A percentile compares a stretch with the other conserved stretches of the same genome.
Evolutionary conservation across 2,113 vertebrate species (phyloP).

Genomic region (Phalacrocorax brasilianus): DNA sequence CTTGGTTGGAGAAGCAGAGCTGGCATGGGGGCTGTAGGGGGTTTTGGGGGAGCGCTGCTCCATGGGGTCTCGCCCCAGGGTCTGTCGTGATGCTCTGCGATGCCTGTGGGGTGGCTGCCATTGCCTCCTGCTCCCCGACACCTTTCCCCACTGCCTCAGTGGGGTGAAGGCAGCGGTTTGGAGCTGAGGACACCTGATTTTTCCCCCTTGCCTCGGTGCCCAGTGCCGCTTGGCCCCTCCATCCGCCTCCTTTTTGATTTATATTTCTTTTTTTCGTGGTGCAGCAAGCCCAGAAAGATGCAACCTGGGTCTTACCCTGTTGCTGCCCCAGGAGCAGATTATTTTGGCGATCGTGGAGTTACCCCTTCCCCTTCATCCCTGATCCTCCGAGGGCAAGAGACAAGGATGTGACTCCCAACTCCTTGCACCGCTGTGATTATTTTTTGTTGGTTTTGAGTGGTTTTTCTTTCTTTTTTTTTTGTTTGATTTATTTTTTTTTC

Average conservation of each 20-base stretch:
- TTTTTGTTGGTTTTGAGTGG: neutral
- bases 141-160: accelerated
- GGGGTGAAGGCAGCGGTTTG: accelerated
- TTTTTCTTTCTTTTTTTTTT: too few relatives aligned
- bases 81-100: accelerated
- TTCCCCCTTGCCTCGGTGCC: neutral
- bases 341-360: accelerated
- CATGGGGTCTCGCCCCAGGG: too few relatives aligned
- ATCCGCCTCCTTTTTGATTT: neutral
- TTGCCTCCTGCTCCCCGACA: accelerated
- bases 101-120: accelerated
- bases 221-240: accelerated
- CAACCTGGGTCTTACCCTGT: accelerated
- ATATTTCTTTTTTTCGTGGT: too few relatives aligned
- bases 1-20: neutral
- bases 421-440: accelerated
- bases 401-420: neutral
- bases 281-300: neutral
- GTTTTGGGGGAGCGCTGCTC: neutral
- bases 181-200: accelerated
- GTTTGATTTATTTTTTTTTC: neutral
- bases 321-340: neutral
- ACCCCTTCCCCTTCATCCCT: neutral
- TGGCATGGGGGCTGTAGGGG: neutral
- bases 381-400: accelerated